These are phyloP conservation scores for Garra rufa DNA, from an alignment of 2,113 vertebrate genomes.

Conservation along the genomic window DNA sequence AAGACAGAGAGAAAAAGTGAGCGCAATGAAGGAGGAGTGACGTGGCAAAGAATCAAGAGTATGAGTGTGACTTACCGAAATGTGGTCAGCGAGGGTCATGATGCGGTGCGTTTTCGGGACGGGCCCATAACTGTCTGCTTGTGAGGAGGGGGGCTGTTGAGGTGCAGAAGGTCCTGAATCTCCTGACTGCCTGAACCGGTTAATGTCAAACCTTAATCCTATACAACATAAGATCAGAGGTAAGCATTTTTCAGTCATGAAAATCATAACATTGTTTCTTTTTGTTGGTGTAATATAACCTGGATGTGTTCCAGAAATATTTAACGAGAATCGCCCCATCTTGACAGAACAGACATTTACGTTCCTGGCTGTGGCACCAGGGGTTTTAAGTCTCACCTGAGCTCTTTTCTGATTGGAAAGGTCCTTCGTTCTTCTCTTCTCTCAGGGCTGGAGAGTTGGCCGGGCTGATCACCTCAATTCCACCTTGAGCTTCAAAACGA, in stretches of 20 bases:
- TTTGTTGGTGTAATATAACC: neutral
- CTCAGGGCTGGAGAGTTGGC: slow-evolving; percentile 88
- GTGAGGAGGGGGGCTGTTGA: slow-evolving; percentile 80
- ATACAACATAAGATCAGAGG: slow-evolving; percentile 16
- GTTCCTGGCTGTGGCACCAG: neutral
- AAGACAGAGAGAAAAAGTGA: neutral
- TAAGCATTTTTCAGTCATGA: too few species aligned
- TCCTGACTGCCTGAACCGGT: slow-evolving; percentile 80
- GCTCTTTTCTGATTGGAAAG: slow-evolving; percentile 79
- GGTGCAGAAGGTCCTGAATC: slow-evolving; percentile 70
- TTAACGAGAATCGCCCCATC: neutral
- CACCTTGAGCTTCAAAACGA: slow-evolving; percentile 86
- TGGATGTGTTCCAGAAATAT: neutral
- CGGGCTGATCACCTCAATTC: slow-evolving; percentile 96
- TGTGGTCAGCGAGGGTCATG: slow-evolving; percentile 97
- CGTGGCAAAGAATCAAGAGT: neutral
- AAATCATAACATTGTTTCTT: too few species aligned
- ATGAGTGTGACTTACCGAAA: slow-evolving; percentile 82
- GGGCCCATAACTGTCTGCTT: slow-evolving; percentile 81
- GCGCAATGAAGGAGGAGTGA: neutral
- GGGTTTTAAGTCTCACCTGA: slow-evolving; percentile 78
- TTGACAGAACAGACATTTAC: neutral
- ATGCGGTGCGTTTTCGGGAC: slow-evolving; percentile 90
- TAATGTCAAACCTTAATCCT: slow-evolving; percentile 85
- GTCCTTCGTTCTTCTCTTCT: slow-evolving; percentile 83